phyloP scores from a whole-genome alignment of 1,140 invertebrate genomes.

The Manduca sexta region DNA sequence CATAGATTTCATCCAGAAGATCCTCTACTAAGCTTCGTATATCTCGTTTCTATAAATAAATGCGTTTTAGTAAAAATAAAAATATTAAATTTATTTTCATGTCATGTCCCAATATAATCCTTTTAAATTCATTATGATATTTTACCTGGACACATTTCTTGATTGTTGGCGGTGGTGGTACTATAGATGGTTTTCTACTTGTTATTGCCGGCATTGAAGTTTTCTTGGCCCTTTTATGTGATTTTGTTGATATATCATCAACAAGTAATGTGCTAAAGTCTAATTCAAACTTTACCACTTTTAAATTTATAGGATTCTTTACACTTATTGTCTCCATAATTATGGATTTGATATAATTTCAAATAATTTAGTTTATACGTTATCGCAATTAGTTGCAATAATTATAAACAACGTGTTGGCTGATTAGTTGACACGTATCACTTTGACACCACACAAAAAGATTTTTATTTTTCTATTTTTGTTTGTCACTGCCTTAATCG shows the following conservation, averaged over 20 bases:
- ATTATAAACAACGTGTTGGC: too few species aligned
- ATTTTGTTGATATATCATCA: slow-evolving; percentile 19
- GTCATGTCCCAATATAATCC: too few species aligned
- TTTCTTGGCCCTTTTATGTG: slow-evolving; percentile 33
- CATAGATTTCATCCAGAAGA: slow-evolving; percentile 54
- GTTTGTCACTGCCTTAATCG: too few species aligned
- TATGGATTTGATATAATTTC: too few species aligned
- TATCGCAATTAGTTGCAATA: too few species aligned
- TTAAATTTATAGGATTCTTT: slow-evolving; percentile 55
- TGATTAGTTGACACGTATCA: too few species aligned
- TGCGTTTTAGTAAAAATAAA: neutral
- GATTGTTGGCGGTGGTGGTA: slow-evolving; percentile 41
- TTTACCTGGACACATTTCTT: slow-evolving; percentile 36
- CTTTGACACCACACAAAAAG: too few species aligned
- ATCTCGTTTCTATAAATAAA: slow-evolving; percentile 56
- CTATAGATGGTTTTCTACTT: slow-evolving; percentile 23
- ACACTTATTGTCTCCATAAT: slow-evolving; percentile 59
- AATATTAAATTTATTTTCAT: too few species aligned
- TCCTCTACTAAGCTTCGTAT: slow-evolving; percentile 69
- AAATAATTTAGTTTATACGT: too few species aligned
- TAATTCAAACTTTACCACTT: slow-evolving; percentile 54
- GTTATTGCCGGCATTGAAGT: slow-evolving; percentile 34
- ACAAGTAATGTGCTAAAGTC: slow-evolving; percentile 38
- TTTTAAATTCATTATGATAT: neutral
- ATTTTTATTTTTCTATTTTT: too few species aligned